Evolutionary conservation across 2,113 vertebrate genomes (phyloP).

Genomic region (Pterocles orientalis): DNA sequence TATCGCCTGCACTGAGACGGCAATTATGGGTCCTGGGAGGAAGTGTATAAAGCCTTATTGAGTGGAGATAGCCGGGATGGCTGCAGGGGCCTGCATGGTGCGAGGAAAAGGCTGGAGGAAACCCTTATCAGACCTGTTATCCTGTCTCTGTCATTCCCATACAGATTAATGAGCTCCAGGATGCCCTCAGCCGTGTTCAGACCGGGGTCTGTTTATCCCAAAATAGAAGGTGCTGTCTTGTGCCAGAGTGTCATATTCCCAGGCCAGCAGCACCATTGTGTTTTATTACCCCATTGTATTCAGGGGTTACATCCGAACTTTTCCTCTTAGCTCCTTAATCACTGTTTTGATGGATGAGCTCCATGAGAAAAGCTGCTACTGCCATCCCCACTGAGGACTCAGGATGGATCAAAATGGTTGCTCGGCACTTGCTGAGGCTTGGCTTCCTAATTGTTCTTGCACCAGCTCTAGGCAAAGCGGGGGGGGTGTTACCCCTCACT

Average conservation of each 20-base stretch:
- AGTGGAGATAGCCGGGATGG: background rate
- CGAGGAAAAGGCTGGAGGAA: slow-evolving; percentile 74
- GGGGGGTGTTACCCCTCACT: background rate
- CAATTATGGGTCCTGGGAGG: slow-evolving; percentile 71
- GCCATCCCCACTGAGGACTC: fast-evolving
- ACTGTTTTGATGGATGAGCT: slow-evolving; percentile 65
- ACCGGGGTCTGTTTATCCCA: slow-evolving; percentile 65
- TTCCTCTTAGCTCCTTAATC: slow-evolving; percentile 78
- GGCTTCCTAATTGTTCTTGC: background rate
- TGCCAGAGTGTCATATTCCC: slow-evolving; percentile 73
- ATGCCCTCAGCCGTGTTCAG: slow-evolving; percentile 73
- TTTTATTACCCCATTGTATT: slow-evolving; percentile 80
- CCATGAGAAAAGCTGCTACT: slow-evolving; percentile 9
- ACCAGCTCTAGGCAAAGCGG: background rate
- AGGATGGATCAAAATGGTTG: background rate
- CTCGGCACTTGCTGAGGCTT: background rate
- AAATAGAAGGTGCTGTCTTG: slow-evolving; percentile 78
- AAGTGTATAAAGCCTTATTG: slow-evolving; percentile 68
- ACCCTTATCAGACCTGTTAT: slow-evolving; percentile 78
- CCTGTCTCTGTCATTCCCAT: slow-evolving; percentile 80
- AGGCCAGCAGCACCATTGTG: slow-evolving; percentile 79
- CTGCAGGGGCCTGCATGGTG: slow-evolving; percentile 48
- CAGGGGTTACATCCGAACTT: slow-evolving; percentile 78
- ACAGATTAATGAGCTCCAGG: slow-evolving; percentile 78
- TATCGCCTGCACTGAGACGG: slow-evolving; percentile 40